Evolutionary conservation across 2,888 invertebrate genomes (phyloP), one percentile per base, ranked within the genome.

Genomic region (Brachyptera putata): DNA sequence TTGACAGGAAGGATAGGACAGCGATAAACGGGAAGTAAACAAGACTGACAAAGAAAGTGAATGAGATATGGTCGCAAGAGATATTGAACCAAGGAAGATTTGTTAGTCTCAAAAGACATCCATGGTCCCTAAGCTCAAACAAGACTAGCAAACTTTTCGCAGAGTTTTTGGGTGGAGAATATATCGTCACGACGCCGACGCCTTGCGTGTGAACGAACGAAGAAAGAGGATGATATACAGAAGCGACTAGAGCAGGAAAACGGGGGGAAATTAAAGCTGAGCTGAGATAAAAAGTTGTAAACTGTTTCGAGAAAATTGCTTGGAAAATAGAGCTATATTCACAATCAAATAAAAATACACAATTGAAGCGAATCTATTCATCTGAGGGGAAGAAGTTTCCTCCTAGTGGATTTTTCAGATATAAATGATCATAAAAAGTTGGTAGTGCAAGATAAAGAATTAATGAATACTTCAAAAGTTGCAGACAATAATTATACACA

Each of bases 21-120:
- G 30, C 5, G 30, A 30, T 30, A 11, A 30, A n/a, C n/a, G n/a
- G n/a, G n/a, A 11, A 30, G 30, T 30, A 30, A 24, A 46, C 46
- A 46, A 46, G 46, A 30, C 5, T 30, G 11, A 11, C 5, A 30
- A 11, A 30, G 30, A 30, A 11, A 30, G 11, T 11, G 30, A 11
- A 30, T 30, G 30, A 21, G 53, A 30, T 53, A 13, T 30, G 53
- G 34, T 36, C 53, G 18, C 16, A 16, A 36, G 34, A 53, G 53
- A 53, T 53, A 53, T 53, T 53, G 53, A 53, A 36, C 34, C 34
- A 22, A 34, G 36, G 53, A 53, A 53, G 53, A 53, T 53, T 53
- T 53, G 53, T 53, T 7, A 13, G 26, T n/a, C 25, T 2, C 25
- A 26, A 25, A 25, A 50, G 25, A 26, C 30, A 22, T 16, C 13